Base-by-base conservation (phyloP, 2,888 invertebrate genomes). In the Zygaena filipendulae region DNA sequence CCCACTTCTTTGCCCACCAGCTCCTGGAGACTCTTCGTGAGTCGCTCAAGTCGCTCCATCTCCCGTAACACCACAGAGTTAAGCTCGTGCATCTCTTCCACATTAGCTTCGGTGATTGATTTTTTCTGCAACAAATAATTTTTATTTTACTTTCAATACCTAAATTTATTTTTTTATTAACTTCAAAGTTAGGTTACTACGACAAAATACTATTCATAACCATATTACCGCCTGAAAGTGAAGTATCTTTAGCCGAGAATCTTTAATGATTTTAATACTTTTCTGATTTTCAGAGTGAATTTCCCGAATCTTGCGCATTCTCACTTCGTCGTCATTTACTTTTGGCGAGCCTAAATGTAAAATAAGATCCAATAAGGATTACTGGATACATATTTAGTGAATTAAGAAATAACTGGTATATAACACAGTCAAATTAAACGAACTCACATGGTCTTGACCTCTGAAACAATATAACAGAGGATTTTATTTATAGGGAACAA, bases 1-100 rank as follows among this genome's bases (percentile, higher is more conserved):
- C 35, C 29, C 9, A 49, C 42, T 23, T 70, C 61, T 7, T 49
- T 57, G 0, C 74, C 81, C 8, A 85, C 71, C 9, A 85, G 49
- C 30, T 67, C 63, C 51, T 85, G 84, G 20, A 87, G 68, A 23
- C 67, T 74, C 43, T 69, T 77, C 0, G 86, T 87, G 34, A 86
- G 81, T 10, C 74, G 64, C 39, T 87, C 86, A 35, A 87, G 83
- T 21, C 85, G 70, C 11, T 77, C 71, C 74, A 87, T 80, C 47
- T 86, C 86, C 3, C 75, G 64, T 27, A 84, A 80, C 1, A 87
- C 58, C 31, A 82, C 53, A 13, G 77, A 74, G 40, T 86, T 86
- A 26, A 84, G 80, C 19, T 81, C 71, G 14, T 82, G 81, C 6
- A 87, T 52, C 38, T 79, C 77, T 30, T 60, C 61, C 1, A 83